Base-by-base conservation (phyloP, 2,888 invertebrate genomes). In the Elysia crispata region DNA sequence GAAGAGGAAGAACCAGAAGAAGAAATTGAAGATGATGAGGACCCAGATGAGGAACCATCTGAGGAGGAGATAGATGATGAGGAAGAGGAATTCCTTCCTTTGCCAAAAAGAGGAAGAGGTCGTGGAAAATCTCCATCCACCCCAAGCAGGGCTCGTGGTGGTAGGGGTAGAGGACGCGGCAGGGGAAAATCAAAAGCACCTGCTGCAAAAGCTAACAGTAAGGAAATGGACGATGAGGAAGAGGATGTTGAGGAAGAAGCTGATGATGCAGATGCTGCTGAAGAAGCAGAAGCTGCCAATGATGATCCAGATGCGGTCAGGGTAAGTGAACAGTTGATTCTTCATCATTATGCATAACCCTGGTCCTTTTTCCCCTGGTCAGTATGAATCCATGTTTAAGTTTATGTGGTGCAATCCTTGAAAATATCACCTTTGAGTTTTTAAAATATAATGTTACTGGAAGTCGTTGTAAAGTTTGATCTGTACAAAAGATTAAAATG, bases 51-150 rank as follows among this genome's bases (percentile, higher is more conserved):
- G n/a, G 62, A 57, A 6, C 75, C 75, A 30, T 41, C 15, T 28
- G 80, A 79, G 3, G 49, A 28, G 31, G 67, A 50, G n/a, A 69
- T 30, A 1, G 69, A 67, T 8, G 77, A 77, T 49, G 67, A 64
- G 1, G 70, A 77, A 50, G 73, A 79, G 66, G 77, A 78, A n/a
- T 78, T 72, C 62, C 30, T 78, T 60, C 77, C 77, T 31, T 25
- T 57, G 50, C 62, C 70, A 50, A 69, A 69, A 20, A 78, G 64
- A 54, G 30, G n/a, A 50, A 49, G 67, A 28, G 28, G 54, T 1
- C 64, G 60, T 20, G 1, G 66, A 3, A 79, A 67, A 30, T 25
- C 20, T 18, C 25, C 79, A 66, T 1, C 25, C 25, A 41, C 41
- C 41, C 41, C 41, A 3, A 11, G 41, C 5, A 41, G 41, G 41